These are phyloP conservation scores for Astur gentilis DNA, from an alignment of 2,113 vertebrate species.

Conservation along the genomic window DNA sequence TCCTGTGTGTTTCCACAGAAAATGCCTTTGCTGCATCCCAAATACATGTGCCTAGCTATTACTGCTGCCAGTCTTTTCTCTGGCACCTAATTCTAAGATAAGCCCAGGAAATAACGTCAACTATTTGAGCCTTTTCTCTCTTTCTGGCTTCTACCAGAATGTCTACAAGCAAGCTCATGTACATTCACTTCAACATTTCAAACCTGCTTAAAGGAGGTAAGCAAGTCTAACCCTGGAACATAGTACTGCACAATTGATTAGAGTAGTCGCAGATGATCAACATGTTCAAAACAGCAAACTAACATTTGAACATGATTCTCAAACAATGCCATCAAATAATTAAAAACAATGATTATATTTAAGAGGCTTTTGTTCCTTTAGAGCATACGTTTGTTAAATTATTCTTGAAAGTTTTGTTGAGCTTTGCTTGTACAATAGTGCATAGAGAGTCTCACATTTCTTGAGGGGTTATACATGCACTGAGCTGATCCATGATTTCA, in stretches of 20 bases:
- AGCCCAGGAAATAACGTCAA: neutral
- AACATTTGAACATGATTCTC: neutral
- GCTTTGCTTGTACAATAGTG: neutral
- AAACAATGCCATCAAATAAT: neutral
- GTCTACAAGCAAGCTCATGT: neutral
- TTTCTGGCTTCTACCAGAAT: neutral
- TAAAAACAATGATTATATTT: neutral
- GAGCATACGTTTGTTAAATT: neutral
- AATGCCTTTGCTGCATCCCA: neutral
- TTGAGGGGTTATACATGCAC: neutral
- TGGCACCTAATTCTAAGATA: neutral
- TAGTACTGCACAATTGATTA: neutral
- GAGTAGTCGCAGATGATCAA: neutral
- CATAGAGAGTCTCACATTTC: neutral
- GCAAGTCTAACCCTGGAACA: neutral
- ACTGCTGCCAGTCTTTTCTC: neutral
- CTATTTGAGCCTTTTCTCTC: neutral
- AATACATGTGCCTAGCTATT: neutral
- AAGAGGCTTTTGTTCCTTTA: neutral
- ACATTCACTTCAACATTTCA: neutral
- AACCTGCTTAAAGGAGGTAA: neutral
- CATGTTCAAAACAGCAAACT: neutral
- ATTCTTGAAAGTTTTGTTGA: neutral
- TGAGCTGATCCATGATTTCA: neutral
- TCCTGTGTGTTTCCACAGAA: neutral